These are phyloP conservation scores for Galleria mellonella DNA, from an alignment of 1,140 invertebrate genomes.

Conservation along the genomic window DNA sequence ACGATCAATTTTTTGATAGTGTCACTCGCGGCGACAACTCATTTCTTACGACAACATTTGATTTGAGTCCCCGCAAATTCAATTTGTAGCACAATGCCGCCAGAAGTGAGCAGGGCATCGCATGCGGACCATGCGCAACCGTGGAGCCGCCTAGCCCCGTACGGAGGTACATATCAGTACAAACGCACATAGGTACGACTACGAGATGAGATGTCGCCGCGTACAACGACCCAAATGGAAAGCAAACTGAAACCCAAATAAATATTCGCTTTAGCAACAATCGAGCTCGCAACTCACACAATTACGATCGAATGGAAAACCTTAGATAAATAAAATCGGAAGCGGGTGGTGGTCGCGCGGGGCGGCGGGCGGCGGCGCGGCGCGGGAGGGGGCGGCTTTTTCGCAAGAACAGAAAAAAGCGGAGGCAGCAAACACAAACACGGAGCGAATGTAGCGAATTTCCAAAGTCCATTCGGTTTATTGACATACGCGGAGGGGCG, in stretches of 20 bases:
- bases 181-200: constrained; percentile 2
- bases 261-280: constrained; percentile 70
- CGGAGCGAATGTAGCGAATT: constrained; percentile 61
- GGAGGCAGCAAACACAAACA: constrained; percentile 62
- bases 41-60: constrained; percentile 58
- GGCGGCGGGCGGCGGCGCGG: constrained; percentile 15
- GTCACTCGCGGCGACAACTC: constrained; percentile 53
- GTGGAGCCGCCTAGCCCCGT: neutral
- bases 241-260: constrained; percentile 44
- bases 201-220: constrained; percentile 6
- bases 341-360: constrained; percentile 8
- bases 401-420: constrained; percentile 45
- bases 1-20: constrained; percentile 68
- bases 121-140: constrained; percentile 7
- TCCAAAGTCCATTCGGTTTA: constrained; percentile 66
- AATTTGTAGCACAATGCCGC: constrained; percentile 56
- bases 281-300: constrained; percentile 62
- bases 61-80: constrained; percentile 56
- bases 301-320: constrained; percentile 67
- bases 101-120: neutral
- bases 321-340: constrained; percentile 70
- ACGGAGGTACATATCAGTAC: neutral
- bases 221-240: constrained; percentile 10
- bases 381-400: constrained; percentile 20
- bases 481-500: constrained; percentile 39